Evolutionary conservation across 2,113 vertebrate species (phyloP), one percentile per base, ranked within the genome.

Genomic region (Tupaia chinensis): DNA sequence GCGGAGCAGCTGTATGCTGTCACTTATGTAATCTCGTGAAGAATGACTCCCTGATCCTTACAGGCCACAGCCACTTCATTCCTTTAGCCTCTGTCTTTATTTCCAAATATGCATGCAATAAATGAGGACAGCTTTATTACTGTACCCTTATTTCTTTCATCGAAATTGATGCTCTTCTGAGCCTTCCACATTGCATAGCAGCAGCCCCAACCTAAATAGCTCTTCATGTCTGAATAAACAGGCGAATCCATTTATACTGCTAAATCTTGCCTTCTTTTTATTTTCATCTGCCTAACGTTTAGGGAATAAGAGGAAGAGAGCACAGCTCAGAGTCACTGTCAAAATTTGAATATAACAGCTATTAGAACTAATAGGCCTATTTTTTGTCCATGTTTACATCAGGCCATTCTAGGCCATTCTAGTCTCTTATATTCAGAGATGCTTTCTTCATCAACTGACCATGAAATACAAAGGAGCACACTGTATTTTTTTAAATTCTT

Each of bases 11-110:
- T 89, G 93, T 83, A 68, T 32, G 66, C 87, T 84, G 93, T 89
- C 94, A 80, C 94, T 96, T 97, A 66, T 0, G 9, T 85, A 95
- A 79, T 81, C 76, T 87, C 32, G 22, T 79, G n/a, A 90, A 88
- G 73, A 90, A 85, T 60, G 53, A 69, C 78, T 82, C 69, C 63
- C 32, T 34, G 1, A 6, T 78, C 2, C 69, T 32, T 44, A 58
- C 65, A 17, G 63, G 54, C 91, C 19, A 4, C 20, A 13, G 78
- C 61, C 20, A 34, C 68, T 74, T 87, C 13, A 11, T 54, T 44
- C 20, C 79, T 19, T 34, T 29, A 20, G 60, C 69, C 87, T 58
- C 22, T 72, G 70, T 77, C 89, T 94, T 84, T 29, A 15, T 84
- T 79, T 91, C 78, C 93, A 90, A 56, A 25, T 54, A 19, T 60